A percentile compares a stretch with the other conserved stretches of the same genome.
These are phyloP conservation scores for Bellardia bayeri DNA, from an alignment of 2,888 invertebrate genomes.

Conservation along the genomic window DNA sequence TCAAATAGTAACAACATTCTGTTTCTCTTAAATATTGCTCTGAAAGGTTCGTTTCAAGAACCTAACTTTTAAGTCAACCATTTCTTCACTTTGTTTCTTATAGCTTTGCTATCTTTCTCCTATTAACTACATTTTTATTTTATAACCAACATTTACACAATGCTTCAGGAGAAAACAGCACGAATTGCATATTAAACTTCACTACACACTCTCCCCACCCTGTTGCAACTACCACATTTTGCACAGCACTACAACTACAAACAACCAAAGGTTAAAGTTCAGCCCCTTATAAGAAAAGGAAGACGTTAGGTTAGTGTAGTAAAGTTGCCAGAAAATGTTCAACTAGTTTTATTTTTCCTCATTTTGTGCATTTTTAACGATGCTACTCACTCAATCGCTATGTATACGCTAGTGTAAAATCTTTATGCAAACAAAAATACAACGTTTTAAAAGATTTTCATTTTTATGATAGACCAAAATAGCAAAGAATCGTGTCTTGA, in stretches of 20 bases:
- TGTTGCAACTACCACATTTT: constrained; percentile 13
- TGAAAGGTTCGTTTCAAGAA: not conserved
- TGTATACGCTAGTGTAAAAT: constrained; percentile 32
- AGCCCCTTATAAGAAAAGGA: constrained; percentile 52
- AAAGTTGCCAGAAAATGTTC: constrained; percentile 47
- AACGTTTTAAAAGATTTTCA: constrained; percentile 59
- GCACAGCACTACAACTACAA: constrained; percentile 19
- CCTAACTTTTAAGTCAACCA: constrained; percentile 15
- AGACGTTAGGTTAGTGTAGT: constrained; percentile 23
- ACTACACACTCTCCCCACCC: not conserved
- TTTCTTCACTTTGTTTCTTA: not conserved
- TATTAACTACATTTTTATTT: not conserved
- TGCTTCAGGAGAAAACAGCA: constrained; percentile 78
- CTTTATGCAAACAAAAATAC: not conserved
- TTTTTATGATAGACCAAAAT: constrained; percentile 70
- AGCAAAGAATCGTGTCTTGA: constrained; percentile 65
- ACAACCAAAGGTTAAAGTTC: constrained; percentile 69
- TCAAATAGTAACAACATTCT: no score
- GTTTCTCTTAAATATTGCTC: no score
- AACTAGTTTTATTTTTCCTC: constrained; percentile 55
- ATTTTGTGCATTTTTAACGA: constrained; percentile 50
- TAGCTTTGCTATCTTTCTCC: not conserved
- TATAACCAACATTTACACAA: constrained; percentile 14
- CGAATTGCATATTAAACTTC: constrained; percentile 81
- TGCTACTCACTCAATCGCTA: constrained; percentile 3